phyloP scores from a whole-genome alignment of 2,888 invertebrate species.

The Limnephilus auricula region DNA sequence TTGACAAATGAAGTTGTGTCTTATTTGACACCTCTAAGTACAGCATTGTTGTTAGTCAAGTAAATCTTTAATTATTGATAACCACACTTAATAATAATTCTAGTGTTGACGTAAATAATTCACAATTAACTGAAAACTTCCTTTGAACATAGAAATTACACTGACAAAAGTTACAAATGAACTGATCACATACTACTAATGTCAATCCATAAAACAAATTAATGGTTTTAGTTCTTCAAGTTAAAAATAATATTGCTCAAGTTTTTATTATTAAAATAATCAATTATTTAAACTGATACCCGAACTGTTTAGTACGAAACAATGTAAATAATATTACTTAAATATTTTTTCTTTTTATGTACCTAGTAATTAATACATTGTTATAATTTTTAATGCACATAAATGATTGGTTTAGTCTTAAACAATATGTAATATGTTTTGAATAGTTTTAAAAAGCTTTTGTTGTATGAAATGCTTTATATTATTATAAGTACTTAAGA shows the following conservation, averaged over 20 bases:
- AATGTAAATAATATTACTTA: not conserved
- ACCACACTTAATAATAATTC: not conserved
- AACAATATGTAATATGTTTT: not conserved
- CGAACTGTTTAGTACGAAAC: not conserved
- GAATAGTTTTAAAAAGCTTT: not conserved
- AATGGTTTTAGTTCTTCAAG: not conserved
- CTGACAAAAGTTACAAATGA: not conserved
- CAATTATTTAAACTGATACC: not conserved
- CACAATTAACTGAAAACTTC: not conserved
- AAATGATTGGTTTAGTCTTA: not conserved
- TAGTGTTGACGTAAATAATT: not conserved
- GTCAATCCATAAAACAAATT: not conserved
- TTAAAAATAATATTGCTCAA: not conserved
- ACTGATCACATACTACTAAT: not conserved
- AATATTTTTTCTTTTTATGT: not conserved
- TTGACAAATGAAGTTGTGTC: not conserved
- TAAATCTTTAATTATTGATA: not conserved
- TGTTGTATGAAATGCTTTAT: slow-evolving; percentile 2
- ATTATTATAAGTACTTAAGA: not conserved
- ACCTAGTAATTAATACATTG: not conserved
- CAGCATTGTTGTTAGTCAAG: not conserved
- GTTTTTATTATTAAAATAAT: not conserved
- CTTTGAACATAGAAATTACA: not conserved
- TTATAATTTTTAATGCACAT: not conserved
- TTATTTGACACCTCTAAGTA: not conserved